Percentiles rank a stretch among this genome's conserved stretches.
These are phyloP conservation scores for Potamilus streckersoni DNA, from an alignment of 1,140 invertebrate species.

Conservation along the genomic window DNA sequence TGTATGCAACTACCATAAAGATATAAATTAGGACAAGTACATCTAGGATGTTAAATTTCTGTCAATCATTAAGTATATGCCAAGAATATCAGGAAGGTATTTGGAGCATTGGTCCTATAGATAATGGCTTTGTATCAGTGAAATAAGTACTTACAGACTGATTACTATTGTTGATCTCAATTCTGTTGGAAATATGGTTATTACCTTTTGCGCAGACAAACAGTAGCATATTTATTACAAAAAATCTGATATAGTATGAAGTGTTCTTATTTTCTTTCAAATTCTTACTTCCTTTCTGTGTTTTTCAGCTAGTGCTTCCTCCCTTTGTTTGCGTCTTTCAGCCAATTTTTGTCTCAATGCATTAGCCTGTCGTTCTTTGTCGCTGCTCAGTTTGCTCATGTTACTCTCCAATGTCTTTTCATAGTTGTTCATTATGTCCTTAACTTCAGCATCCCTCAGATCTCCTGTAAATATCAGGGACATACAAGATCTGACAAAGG, in stretches of 20 bases:
- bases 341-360: constrained; percentile 53
- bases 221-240: too few species aligned
- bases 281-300: constrained; percentile 54
- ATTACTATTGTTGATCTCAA: too few species aligned
- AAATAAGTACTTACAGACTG: too few species aligned
- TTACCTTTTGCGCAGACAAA: too few species aligned
- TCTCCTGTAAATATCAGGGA: constrained; percentile 43
- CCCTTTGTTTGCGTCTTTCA: constrained; percentile 49
- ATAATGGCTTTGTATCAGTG: too few species aligned
- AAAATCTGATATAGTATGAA: background rate
- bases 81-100: too few species aligned
- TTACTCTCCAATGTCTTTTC: constrained; percentile 50
- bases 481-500: background rate
- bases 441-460: constrained; percentile 53
- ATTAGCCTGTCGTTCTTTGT: constrained; percentile 45
- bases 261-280: background rate
- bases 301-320: constrained; percentile 50
- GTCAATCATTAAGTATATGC: too few species aligned
- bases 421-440: constrained; percentile 54
- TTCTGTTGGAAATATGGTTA: too few species aligned
- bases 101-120: too few species aligned
- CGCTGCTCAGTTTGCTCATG: constrained; percentile 41
- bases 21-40: too few species aligned
- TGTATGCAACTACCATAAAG: too few species aligned
- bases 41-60: too few species aligned